A percentile compares a stretch with the other conserved stretches of the same genome.
Conservation (phyloP, 2,888 invertebrate species). For the Lepidocyrtoides sp. region DNA sequence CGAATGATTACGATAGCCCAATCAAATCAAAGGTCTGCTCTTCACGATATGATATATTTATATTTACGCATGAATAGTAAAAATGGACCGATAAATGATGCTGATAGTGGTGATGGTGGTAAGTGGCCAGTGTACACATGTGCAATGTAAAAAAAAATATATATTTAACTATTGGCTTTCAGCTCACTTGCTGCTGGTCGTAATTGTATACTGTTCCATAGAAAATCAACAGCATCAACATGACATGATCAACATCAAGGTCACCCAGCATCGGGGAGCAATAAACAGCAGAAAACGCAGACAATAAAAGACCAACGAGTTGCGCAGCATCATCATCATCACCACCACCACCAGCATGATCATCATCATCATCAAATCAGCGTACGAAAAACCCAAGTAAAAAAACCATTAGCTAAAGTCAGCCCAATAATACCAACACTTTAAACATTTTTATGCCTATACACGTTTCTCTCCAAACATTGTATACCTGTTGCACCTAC, state of each 20-base stretch:
- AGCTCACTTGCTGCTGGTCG: background rate
- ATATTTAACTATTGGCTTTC: too few relatives aligned
- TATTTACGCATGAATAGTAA: background rate
- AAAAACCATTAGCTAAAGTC: background rate
- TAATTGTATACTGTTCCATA: background rate
- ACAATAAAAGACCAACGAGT: slow-evolving; percentile 27
- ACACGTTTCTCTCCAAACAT: background rate
- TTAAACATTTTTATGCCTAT: too few relatives aligned
- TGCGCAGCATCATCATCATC: slow-evolving; percentile 29
- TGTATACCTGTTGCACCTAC: slow-evolving; percentile 2
- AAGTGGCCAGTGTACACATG: too few relatives aligned
- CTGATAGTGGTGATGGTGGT: background rate
- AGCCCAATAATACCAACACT: slow-evolving; percentile 7
- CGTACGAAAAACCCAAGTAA: background rate
- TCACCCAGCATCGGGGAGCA: slow-evolving; percentile 60
- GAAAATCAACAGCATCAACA: slow-evolving; percentile 26
- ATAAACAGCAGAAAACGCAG: slow-evolving; percentile 37
- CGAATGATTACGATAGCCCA: background rate
- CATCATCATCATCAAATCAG: slow-evolving; percentile 20
- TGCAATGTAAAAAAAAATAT: too few relatives aligned
- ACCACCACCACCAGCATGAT: too few relatives aligned
- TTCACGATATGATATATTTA: background rate
- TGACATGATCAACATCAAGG: slow-evolving; percentile 70
- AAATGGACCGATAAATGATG: background rate
- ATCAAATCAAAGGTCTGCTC: background rate